Evolutionary conservation across 2,797 vertebrate genomes (phyloP).

Genomic region (Sternarchorhynchus goeldii): DNA sequence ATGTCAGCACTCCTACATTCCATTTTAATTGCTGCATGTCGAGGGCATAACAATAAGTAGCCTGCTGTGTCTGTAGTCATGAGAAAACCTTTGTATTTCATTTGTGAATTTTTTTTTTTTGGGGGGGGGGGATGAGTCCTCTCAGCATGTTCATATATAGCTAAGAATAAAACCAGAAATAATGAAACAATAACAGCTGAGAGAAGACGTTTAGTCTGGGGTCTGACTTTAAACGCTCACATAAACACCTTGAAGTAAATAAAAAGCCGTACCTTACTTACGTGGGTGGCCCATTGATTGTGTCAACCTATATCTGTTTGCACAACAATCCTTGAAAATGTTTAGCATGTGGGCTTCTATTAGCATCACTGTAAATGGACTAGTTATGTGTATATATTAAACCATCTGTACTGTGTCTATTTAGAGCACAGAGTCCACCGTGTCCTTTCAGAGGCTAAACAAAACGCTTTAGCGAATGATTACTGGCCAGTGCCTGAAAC

Average conservation of each 20-base stretch:
- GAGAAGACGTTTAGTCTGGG: background rate
- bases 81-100: background rate
- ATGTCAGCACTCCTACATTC: background rate
- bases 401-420: constrained; percentile 54
- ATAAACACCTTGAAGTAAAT: constrained; percentile 8
- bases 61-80: background rate
- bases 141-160: constrained; percentile 7
- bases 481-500: constrained; percentile 1
- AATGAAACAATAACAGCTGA: background rate
- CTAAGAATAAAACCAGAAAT: background rate
- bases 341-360: constrained; percentile 50
- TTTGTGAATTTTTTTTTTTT: too few species aligned
- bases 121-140: background rate
- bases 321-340: constrained; percentile 40
- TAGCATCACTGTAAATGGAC: constrained; percentile 50
- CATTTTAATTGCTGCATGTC: background rate
- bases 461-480: constrained; percentile 34
- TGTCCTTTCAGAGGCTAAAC: constrained; percentile 55
- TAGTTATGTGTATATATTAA: constrained; percentile 45
- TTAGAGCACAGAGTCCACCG: constrained; percentile 45
- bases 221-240: background rate
- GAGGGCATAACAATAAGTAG: background rate
- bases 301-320: constrained; percentile 37
- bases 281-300: constrained; percentile 46
- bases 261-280: constrained; percentile 8